A percentile compares a stretch with the other conserved stretches of the same genome.
These are phyloP conservation scores for Aproaerema taeniolella DNA, from an alignment of 2,888 invertebrate species.

Conservation along the genomic window DNA sequence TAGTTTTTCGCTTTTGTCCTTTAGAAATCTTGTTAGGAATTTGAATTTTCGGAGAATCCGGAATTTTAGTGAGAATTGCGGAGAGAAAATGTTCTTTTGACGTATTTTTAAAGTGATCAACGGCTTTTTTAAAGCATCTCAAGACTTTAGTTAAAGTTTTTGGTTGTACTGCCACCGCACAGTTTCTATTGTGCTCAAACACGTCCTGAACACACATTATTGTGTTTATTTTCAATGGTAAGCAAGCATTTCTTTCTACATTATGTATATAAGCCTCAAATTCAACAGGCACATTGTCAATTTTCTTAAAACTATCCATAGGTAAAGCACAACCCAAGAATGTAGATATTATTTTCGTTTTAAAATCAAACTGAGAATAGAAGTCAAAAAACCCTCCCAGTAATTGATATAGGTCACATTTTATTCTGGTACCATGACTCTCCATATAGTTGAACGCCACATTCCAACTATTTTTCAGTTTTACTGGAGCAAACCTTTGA, in stretches of 20 bases:
- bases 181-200: constrained; percentile 31
- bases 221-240: constrained; percentile 20
- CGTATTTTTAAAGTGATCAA: too few species aligned
- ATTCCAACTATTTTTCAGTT: constrained; percentile 70
- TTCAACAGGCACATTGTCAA: constrained; percentile 20
- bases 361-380: constrained; percentile 30
- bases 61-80: too few species aligned
- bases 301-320: constrained; percentile 19
- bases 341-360: constrained; percentile 24
- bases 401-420: constrained; percentile 23
- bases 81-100: too few species aligned
- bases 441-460: constrained; percentile 48
- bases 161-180: constrained; percentile 23
- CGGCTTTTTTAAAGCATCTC: constrained; percentile 15
- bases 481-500: constrained; percentile 34
- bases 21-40: too few species aligned
- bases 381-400: constrained; percentile 37
- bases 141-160: constrained; percentile 19
- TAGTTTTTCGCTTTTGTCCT: too few species aligned
- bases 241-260: constrained; percentile 12
- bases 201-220: constrained; percentile 32
- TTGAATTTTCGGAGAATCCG: too few species aligned
- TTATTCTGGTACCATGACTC: constrained; percentile 12
- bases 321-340: constrained; percentile 24
- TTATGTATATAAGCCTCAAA: constrained; percentile 25